Evolutionary conservation across 2,888 invertebrate species (phyloP).

Genomic region (Philhelius pedissequus): DNA sequence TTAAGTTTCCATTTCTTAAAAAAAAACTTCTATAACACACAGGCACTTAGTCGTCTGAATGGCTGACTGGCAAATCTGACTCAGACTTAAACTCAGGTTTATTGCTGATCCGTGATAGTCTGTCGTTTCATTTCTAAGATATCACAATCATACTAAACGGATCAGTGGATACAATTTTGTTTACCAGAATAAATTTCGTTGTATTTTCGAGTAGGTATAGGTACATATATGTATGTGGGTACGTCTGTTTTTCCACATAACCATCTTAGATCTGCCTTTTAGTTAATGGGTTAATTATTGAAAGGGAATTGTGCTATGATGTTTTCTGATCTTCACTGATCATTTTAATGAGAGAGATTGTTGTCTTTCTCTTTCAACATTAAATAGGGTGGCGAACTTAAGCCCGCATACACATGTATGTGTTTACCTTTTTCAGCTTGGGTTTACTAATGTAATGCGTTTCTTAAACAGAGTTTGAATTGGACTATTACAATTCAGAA

Average conservation of each 20-base stretch:
- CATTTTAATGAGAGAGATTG: neutral
- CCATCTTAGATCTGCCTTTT: conserved; percentile 2
- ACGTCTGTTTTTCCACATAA: neutral
- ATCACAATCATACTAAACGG: conserved; percentile 24
- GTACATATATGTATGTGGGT: neutral
- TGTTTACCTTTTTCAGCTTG: too few species aligned
- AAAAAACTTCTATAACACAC: neutral
- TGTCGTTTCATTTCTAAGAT: conserved; percentile 11
- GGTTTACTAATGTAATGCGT: too few species aligned
- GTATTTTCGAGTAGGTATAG: neutral
- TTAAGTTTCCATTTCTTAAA: conserved; percentile 14
- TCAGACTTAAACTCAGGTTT: conserved; percentile 1
- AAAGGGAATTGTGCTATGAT: conserved; percentile 6
- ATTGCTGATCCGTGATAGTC: conserved; percentile 8
- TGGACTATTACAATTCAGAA: too few species aligned
- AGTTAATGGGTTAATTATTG: conserved; percentile 57
- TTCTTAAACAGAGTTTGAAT: too few species aligned
- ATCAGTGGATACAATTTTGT: conserved; percentile 39
- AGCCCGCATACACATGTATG: too few species aligned
- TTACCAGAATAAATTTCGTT: conserved; percentile 10
- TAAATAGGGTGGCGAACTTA: neutral
- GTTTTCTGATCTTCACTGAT: conserved; percentile 43
- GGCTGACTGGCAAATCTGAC: conserved; percentile 50
- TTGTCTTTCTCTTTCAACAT: neutral
- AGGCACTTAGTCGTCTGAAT: conserved; percentile 14